A percentile compares a stretch with the other conserved stretches of the same genome.
phyloP scores from a whole-genome alignment of 2,113 vertebrate species.

The Saguinus midas region DNA sequence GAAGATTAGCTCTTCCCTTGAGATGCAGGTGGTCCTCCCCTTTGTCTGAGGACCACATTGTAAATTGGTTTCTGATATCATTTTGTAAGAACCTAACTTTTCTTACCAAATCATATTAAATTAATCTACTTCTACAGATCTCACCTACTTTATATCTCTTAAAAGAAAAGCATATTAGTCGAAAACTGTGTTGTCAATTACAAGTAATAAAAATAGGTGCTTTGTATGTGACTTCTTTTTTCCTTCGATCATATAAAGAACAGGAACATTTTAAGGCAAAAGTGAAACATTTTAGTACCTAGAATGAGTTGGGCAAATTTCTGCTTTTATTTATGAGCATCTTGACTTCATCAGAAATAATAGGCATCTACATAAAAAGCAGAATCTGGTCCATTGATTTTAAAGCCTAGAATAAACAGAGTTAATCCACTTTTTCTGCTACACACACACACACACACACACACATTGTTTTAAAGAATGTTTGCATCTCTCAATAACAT shows the following conservation, averaged over 20 bases:
- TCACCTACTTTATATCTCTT: neutral
- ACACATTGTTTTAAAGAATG: constrained; percentile 2
- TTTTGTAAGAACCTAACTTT: neutral
- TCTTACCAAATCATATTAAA: neutral
- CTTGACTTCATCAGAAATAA: neutral
- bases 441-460: neutral
- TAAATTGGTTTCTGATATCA: neutral
- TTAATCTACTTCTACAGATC: neutral
- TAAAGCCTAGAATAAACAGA: constrained; percentile 37
- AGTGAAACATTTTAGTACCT: neutral
- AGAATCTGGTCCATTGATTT: constrained; percentile 34
- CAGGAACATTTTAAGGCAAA: neutral
- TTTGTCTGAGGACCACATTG: neutral
- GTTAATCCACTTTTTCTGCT: constrained; percentile 35
- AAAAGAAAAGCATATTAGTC: neutral
- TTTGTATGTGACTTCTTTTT: neutral
- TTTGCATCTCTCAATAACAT: neutral
- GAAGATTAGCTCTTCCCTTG: neutral
- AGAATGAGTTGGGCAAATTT: neutral
- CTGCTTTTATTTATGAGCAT: neutral
- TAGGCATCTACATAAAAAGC: constrained; percentile 26
- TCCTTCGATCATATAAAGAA: neutral
- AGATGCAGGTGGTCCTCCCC: neutral
- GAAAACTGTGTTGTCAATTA: neutral
- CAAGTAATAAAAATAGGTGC: neutral